Base-by-base conservation (phyloP, 2,888 invertebrate genomes). In the Drosophila meridiana region DNA sequence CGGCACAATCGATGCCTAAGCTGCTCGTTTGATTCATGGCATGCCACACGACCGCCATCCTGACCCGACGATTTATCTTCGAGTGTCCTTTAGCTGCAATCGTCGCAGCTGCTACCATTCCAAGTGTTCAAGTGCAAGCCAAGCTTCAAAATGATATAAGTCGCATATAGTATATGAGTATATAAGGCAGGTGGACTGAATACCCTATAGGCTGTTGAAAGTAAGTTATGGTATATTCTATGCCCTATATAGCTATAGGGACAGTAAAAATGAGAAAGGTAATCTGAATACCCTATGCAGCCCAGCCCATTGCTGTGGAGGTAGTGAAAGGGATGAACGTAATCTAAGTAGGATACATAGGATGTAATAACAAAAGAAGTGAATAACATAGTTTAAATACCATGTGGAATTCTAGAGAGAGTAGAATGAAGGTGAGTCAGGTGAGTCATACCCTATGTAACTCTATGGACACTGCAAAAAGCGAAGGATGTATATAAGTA, bases 51-150 rank as follows among this genome's bases (percentile, higher is more conserved):
- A 72, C 69, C 61, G 56, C 40, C 69, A 61, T 62, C 60, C 74
- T 76, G 77, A 81, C 77, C 79, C 66, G 63, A 53, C 76, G 73
- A 88, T 88, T 82, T 80, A 86, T 86, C 88, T 83, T 88, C 73
- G 53, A 72, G 60, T 75, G 70, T 78, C 69, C 59, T 73, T 55
- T 57, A 42, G 55, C 53, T 68, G 66, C 62, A 63, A 57, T 56
- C 26, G 47, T 34, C 45, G 30, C 50, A 52, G 34, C 84, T 83
- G 67, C 71, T 36, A 14, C 47, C 71, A 63, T 50, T 63, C 62
- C 20, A 57, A 30, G 43, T 20, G 20, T 63, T 50, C 40, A 60
- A 75, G 32, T 63, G 76, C 56, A 56, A 45, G 45, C 28, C 34
- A n/a, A 43, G 30, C 13, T 40, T 26, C 11, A 13, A 59, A 40